Conservation (phyloP, 2,888 invertebrate genomes). For the Meganola albula region DNA sequence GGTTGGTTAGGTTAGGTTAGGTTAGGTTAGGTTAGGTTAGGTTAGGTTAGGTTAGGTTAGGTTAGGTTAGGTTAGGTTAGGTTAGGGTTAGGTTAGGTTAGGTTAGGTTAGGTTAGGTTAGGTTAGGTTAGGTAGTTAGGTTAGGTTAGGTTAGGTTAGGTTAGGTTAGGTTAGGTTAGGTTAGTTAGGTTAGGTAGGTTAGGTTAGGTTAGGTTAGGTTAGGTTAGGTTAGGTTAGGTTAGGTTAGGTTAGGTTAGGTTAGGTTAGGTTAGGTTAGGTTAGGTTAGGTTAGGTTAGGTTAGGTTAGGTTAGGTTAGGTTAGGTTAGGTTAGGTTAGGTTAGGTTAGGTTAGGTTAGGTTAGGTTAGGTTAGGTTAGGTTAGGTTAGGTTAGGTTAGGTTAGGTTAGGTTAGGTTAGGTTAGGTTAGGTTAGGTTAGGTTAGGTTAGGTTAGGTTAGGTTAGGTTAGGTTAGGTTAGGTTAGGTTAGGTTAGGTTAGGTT, state of each 20-base stretch:
- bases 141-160: slow-evolving; percentile 13
- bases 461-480: slow-evolving; percentile 26
- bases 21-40: slow-evolving; percentile 14
- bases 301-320: slow-evolving; percentile 22
- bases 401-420: slow-evolving; percentile 22
- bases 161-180: slow-evolving; percentile 17
- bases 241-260: slow-evolving; percentile 20
- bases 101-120: slow-evolving; percentile 16
- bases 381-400: slow-evolving; percentile 19
- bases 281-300: slow-evolving; percentile 20
- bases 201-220: slow-evolving; percentile 13
- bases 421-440: slow-evolving; percentile 23
- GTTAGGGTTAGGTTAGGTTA: too few relatives aligned
- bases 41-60: slow-evolving; percentile 14
- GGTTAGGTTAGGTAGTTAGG: slow-evolving; percentile 13
- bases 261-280: slow-evolving; percentile 17
- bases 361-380: slow-evolving; percentile 15
- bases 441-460: slow-evolving; percentile 24
- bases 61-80: slow-evolving; percentile 14
- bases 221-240: slow-evolving; percentile 14
- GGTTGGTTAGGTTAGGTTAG: too few relatives aligned
- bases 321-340: slow-evolving; percentile 20
- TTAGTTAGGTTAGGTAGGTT: slow-evolving; percentile 11
- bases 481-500: slow-evolving; percentile 20
- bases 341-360: slow-evolving; percentile 15